Evolutionary conservation across 2,113 vertebrate genomes (phyloP), one percentile per base, ranked within the genome.

Genomic region (Rhodinocichla rosea): DNA sequence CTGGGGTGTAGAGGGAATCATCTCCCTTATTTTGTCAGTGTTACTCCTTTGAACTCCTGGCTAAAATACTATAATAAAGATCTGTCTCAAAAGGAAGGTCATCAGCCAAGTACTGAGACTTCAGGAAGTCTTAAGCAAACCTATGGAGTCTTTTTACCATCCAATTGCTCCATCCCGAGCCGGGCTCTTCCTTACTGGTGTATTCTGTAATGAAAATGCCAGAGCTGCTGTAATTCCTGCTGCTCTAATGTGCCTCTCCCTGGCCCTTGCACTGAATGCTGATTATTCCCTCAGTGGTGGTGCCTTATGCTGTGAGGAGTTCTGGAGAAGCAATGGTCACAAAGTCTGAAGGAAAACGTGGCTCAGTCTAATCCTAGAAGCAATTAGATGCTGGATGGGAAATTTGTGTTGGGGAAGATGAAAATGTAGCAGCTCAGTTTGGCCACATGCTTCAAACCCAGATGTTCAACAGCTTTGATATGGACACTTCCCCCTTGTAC

Each of bases 31-130:
- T 94, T 95, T 92, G 64, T 75, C 85, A 78, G 26, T 35, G 65
- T 39, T 78, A 37, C 40, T 93, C n/a, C 49, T 83, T 89, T 93
- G 83, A 96, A 74, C 80, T 89, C 49, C 60, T 60, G 56, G 44
- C 64, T 83, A 80, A 88, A 91, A 95, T 92, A 40, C 42, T 81
- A 4, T 91, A 88, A 92, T 95, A 91, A 90, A 93, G 74, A 86
- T 81, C 60, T 67, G 35, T n/a, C 60, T 92, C 53, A 68, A 87
- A 93, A 78, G 40, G 49, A 89, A 89, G 85, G 88, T 92, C 93
- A 92, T 93, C 88, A 94, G 88, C 64, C 52, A 78, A 89, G 73
- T 68, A 39, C 92, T 68, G 90, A 93, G 94, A 65, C 56, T 86
- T 95, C 76, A 90, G 76, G 49, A 89, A 93, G 79, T 21, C 83